These are phyloP conservation scores for Argopecten irradians DNA, from an alignment of 1,140 invertebrate genomes.

Conservation along the genomic window DNA sequence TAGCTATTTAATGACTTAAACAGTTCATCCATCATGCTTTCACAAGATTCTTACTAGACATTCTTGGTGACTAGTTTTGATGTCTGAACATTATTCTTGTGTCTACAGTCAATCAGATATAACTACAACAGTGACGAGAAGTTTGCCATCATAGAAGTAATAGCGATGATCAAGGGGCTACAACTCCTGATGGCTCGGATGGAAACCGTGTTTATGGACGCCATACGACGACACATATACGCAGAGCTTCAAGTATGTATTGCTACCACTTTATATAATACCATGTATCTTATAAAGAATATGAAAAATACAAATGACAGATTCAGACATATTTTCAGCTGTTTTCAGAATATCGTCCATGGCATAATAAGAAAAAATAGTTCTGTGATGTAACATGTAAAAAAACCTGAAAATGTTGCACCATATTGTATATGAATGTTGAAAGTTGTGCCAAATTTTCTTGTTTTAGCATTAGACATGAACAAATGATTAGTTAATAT, in stretches of 20 bases:
- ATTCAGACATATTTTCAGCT: background rate
- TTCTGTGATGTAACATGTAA: background rate
- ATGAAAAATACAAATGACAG: no score
- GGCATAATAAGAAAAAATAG: background rate
- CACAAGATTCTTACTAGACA: background rate
- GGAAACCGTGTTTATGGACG: slow-evolving; percentile 98
- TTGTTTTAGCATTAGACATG: no score
- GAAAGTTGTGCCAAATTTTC: no score
- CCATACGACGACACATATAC: slow-evolving; percentile 96
- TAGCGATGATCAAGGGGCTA: slow-evolving; percentile 99
- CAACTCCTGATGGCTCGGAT: slow-evolving; percentile 97
- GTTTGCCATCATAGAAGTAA: slow-evolving; percentile 98
- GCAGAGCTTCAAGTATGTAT: slow-evolving; percentile 88
- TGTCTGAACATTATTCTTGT: background rate
- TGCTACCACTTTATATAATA: no score
- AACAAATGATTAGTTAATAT: no score
- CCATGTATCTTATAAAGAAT: no score
- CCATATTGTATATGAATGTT: no score
- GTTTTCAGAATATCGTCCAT: background rate
- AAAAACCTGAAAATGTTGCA: no score
- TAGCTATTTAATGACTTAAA: no score
- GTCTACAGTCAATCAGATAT: slow-evolving; percentile 90
- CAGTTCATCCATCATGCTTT: no score
- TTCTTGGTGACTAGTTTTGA: background rate
- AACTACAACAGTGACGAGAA: slow-evolving; percentile 99